Evolutionary conservation across 2,888 invertebrate genomes (phyloP), one percentile per base, ranked within the genome.

Genomic region (Mechanitis mazaeus): DNA sequence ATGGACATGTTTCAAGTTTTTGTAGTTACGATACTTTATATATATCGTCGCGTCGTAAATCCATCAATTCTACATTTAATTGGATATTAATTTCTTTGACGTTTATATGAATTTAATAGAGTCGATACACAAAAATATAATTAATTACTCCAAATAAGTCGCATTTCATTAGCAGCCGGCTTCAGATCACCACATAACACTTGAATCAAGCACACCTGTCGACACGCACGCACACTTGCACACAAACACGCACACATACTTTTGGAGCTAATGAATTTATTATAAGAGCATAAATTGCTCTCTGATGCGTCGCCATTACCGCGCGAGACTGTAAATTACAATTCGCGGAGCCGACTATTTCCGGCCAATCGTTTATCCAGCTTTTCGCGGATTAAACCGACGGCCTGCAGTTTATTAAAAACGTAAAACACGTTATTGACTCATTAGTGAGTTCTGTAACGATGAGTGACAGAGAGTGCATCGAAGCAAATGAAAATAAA

Each of bases 271-370:
- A 89, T 89, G 87, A 90, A 90, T 90, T 88, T 89, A 90, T 89
- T 88, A 88, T 88, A 87, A 85, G 83, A 79, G 80, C 86, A 89
- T 87, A 88, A 89, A 89, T 88, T 87, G 86, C 79, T 75, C 79
- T 80, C 79, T 87, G 89, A 89, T 87, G 86, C 84, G 82, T 77
- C 82, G 82, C 87, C 85, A 88, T 89, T 88, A 88, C 83, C 74
- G 79, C 58, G 75, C 79, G 78, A 68, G 79, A 75, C 83, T 79
- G 87, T 87, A 87, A 87, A 88, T 89, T 87, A 87, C 89, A 84
- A 81, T 85, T 82, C 84, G 84, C 79, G 75, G 78, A 73, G 75
- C 75, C 75, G 73, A 75, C 77, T 74, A 77, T 78, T 75, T 76
- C 78, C 78, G 78, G 75, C 75, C 84, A 76, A 76, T 75, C 84